These are phyloP conservation scores for Agonopterix alstromeriana DNA, from an alignment of 2,888 invertebrate genomes.

Conservation along the genomic window DNA sequence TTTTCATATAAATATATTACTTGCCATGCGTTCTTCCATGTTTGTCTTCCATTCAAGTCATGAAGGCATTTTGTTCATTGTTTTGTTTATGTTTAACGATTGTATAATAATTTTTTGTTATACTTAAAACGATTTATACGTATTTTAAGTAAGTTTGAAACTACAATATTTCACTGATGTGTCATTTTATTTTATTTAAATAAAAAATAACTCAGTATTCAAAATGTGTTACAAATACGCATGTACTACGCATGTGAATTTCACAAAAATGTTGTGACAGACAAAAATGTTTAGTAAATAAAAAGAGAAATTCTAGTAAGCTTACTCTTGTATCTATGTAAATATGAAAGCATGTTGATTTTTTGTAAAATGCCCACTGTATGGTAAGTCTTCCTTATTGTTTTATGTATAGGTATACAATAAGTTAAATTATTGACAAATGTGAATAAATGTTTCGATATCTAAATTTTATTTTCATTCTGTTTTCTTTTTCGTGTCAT, in stretches of 20 bases:
- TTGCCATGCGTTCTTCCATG: slow-evolving; percentile 57
- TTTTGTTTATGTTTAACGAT: slow-evolving; percentile 63
- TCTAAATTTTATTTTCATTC: slow-evolving; percentile 14
- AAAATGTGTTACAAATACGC: not conserved
- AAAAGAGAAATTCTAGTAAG: not conserved
- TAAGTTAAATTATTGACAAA: slow-evolving; percentile 75
- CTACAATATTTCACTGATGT: not conserved
- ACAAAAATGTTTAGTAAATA: not conserved
- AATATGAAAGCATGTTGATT: slow-evolving; percentile 59
- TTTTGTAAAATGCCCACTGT: slow-evolving; percentile 40
- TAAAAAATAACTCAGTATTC: not conserved
- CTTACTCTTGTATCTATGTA: slow-evolving; percentile 48
- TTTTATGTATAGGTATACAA: slow-evolving; percentile 59
- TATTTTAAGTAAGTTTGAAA: not conserved
- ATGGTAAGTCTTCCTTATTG: slow-evolving; percentile 70
- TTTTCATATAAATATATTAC: slow-evolving; percentile 63
- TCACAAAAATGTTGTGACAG: not conserved
- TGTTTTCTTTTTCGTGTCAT: too few relatives aligned
- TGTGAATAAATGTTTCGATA: slow-evolving; percentile 71
- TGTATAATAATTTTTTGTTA: slow-evolving; percentile 60
- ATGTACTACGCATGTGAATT: not conserved
- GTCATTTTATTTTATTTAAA: not conserved
- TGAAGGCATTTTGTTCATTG: slow-evolving; percentile 54
- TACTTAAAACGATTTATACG: slow-evolving; percentile 27
- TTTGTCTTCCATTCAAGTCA: slow-evolving; percentile 60